A percentile compares a stretch with the other conserved stretches of the same genome.
Conservation (phyloP, 2,797 vertebrate genomes). For the Clarias platycephalus region DNA sequence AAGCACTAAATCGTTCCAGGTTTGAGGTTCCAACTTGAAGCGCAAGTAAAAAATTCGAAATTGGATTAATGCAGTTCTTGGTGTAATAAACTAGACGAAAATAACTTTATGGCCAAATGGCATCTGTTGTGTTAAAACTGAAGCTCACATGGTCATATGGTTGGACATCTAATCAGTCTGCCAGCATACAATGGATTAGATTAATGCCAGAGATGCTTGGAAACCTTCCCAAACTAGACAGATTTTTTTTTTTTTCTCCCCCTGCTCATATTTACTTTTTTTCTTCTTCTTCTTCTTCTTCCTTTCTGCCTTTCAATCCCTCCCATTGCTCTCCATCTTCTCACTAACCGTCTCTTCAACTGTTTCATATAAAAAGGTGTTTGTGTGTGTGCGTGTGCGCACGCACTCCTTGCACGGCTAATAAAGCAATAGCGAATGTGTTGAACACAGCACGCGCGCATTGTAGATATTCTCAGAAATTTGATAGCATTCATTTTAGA, state of each 20-base stretch:
- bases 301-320: not conserved
- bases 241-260: constrained; percentile 38
- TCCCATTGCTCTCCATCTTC: constrained; percentile 45
- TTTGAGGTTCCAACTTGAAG: constrained; percentile 17
- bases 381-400: constrained; percentile 30
- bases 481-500: constrained; percentile 52
- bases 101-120: constrained; percentile 53
- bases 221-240: constrained; percentile 70
- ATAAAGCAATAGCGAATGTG: constrained; percentile 73
- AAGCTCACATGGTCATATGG: constrained; percentile 53
- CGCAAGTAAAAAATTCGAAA: constrained; percentile 6
- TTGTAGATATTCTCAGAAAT: constrained; percentile 52
- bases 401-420: constrained; percentile 47
- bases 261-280: not conserved
- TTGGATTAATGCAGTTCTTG: constrained; percentile 45
- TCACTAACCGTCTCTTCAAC: constrained; percentile 78
- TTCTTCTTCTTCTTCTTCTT: too few relatives aligned
- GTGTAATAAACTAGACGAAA: constrained; percentile 51
- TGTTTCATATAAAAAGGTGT: constrained; percentile 73
- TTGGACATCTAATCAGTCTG: constrained; percentile 53
- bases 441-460: constrained; percentile 49
- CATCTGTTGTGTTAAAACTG: constrained; percentile 59
- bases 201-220: constrained; percentile 75
- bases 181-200: constrained; percentile 55
- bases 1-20: constrained; percentile 10